Evolutionary conservation across 2,888 invertebrate species (phyloP).

Genomic region (Amiota mariae): DNA sequence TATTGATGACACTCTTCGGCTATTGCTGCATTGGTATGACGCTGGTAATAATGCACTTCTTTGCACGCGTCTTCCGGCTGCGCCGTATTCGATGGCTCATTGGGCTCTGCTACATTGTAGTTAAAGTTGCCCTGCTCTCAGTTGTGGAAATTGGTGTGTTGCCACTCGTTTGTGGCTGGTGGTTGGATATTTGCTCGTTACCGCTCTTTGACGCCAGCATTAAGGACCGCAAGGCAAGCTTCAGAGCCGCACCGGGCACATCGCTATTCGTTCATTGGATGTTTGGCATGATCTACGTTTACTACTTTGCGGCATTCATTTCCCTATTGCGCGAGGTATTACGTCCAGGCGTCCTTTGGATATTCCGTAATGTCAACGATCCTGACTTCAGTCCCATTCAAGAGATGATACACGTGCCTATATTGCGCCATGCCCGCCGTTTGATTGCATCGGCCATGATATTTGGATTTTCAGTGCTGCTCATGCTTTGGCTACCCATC

Average conservation of each 20-base stretch:
- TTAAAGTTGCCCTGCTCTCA: conserved; percentile 91
- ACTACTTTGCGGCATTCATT: conserved; percentile 98
- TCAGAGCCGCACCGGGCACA: conserved; percentile 93
- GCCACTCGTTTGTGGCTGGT: conserved; percentile 98
- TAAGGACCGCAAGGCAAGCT: conserved; percentile 89
- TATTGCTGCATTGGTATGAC: conserved; percentile 91
- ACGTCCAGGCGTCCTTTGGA: conserved; percentile 98
- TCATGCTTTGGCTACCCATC: conserved; percentile 97
- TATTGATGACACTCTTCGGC: conserved; percentile 93
- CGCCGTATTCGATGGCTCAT: conserved; percentile 87
- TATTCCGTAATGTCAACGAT: conserved; percentile 97
- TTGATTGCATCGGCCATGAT: conserved; percentile 94
- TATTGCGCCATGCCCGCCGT: conserved; percentile 90
- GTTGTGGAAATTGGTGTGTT: conserved; percentile 98
- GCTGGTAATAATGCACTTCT: conserved; percentile 87
- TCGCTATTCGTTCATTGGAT: conserved; percentile 99
- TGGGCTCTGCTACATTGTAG: conserved; percentile 89
- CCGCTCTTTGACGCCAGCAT: conserved; percentile 88
- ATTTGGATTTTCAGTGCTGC: conserved; percentile 94
- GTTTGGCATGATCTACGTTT: conserved; percentile 98
- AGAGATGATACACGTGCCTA: conserved; percentile 98
- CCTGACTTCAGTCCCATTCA: conserved; percentile 99
- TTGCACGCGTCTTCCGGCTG: conserved; percentile 87
- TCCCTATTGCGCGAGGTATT: conserved; percentile 92
- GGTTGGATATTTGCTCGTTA: conserved; percentile 98